Evolutionary conservation across 2,888 invertebrate species (phyloP), one percentile per base, ranked within the genome.

Genomic region (Diarsia dahlii): DNA sequence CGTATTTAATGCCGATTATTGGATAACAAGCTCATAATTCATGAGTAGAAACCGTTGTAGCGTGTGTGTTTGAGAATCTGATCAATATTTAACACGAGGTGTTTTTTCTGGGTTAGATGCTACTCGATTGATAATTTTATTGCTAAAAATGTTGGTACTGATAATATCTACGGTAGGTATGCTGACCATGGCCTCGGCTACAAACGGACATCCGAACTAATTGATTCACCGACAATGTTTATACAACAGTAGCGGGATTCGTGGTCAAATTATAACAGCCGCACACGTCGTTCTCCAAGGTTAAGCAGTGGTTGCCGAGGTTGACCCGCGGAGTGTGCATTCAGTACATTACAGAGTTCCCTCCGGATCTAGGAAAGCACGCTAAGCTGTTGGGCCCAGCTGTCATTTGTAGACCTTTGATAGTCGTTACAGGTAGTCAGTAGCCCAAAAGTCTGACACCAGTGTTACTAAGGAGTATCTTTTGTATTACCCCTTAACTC

Each of bases 191-290:
- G 76, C 86, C 84, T 83, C 71, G 54, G 39, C 48, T 46, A 12
- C 8, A 12, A 77, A 69, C 80, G 84, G 84, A 80, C 68, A 76
- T 84, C 84, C 84, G 70, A 80, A 77, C 48, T 60, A 23, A 65
- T 60, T 77, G 6, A 68, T 20, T 69, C 23, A 76, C 58, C 54
- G 56, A 56, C 45, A 64, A 76, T 82, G 12, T 60, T 65, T 69
- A 69, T 18, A 15, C 34, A 39, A 56, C 15, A 28, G 48, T 56
- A 39, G 20, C 13, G 1, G 45, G n/a, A 8, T n/a, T 63, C n/a
- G 13, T 45, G 6, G 45, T 8, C 58, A 60, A 28, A 34, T 23
- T 12, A 45, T 45, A n/a, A 63, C 45, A 63, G 45, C 18, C 1
- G 60, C 18, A 18, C 34, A 34, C 28, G 28, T 45, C n/a, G n/a